These are phyloP conservation scores for Bicyclus anynana DNA, from an alignment of 1,140 invertebrate genomes.

Conservation along the genomic window DNA sequence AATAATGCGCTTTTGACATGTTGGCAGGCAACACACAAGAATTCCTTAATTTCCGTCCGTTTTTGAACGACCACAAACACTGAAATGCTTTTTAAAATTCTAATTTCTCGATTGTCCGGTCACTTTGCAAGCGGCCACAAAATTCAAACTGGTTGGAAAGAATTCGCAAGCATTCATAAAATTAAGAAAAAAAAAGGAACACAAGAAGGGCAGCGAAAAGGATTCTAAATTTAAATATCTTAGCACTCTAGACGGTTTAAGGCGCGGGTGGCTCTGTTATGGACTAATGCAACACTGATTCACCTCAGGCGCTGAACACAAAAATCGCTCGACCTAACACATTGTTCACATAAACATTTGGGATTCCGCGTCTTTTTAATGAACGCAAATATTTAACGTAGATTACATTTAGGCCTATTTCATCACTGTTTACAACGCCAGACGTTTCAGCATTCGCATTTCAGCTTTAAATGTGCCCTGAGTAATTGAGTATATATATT, in stretches of 20 bases:
- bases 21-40: background rate
- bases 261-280: constrained; percentile 66
- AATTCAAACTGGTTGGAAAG: constrained; percentile 38
- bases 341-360: constrained; percentile 66
- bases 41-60: background rate
- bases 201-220: constrained; percentile 41
- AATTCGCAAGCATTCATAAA: constrained; percentile 35
- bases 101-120: background rate
- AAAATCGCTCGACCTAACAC: constrained; percentile 59
- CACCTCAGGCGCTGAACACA: constrained; percentile 59
- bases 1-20: constrained; percentile 61
- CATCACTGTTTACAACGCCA: background rate
- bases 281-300: constrained; percentile 71
- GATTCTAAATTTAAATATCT: constrained; percentile 69
- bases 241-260: constrained; percentile 40
- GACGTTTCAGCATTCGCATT: no score
- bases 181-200: constrained; percentile 34
- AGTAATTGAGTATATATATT: no score
- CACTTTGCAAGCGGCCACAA: background rate
- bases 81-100: background rate
- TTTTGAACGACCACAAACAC: constrained; percentile 2
- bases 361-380: constrained; percentile 27
- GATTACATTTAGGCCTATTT: background rate
- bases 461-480: background rate
- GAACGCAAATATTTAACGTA: background rate